phyloP scores from a whole-genome alignment of 2,888 invertebrate species.

The Linhomoeus sp. region DNA sequence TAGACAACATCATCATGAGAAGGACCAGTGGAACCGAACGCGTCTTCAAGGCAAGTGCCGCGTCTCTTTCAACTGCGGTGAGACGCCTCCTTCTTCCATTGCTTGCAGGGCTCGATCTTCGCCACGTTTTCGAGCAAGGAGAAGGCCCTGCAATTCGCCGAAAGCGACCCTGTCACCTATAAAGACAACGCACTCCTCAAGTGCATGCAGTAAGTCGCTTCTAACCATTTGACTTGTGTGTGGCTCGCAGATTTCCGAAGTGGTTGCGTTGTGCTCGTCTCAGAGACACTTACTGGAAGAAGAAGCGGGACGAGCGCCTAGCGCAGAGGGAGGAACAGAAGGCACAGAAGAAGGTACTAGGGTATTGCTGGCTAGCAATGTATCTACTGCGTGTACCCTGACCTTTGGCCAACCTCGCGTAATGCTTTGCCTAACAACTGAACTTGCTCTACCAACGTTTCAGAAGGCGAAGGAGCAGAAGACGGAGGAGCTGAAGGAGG shows the following conservation, averaged over 20 bases:
- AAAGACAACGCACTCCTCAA: conserved; percentile 25
- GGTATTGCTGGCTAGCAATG: too few relatives aligned
- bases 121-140: conserved; percentile 61
- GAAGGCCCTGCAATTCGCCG: conserved; percentile 55
- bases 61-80: background rate
- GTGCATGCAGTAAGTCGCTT: conserved; percentile 15
- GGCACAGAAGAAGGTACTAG: background rate
- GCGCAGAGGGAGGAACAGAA: background rate
- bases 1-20: conserved; percentile 43
- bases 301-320: background rate
- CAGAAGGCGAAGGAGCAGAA: too few relatives aligned
- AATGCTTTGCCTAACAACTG: too few relatives aligned
- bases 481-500: background rate
- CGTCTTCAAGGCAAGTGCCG: conserved; percentile 18
- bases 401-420: too few relatives aligned
- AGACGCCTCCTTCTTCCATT: background rate
- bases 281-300: background rate
- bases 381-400: too few relatives aligned
- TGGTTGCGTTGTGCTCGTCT: too few relatives aligned
- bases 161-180: conserved; percentile 46
- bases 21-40: conserved; percentile 23
- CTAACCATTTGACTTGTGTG: background rate
- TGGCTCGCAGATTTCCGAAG: too few relatives aligned
- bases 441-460: too few relatives aligned
- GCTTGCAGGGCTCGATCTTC: conserved; percentile 63